phyloP scores from a whole-genome alignment of 2,113 vertebrate species.

The Elephas maximus region DNA sequence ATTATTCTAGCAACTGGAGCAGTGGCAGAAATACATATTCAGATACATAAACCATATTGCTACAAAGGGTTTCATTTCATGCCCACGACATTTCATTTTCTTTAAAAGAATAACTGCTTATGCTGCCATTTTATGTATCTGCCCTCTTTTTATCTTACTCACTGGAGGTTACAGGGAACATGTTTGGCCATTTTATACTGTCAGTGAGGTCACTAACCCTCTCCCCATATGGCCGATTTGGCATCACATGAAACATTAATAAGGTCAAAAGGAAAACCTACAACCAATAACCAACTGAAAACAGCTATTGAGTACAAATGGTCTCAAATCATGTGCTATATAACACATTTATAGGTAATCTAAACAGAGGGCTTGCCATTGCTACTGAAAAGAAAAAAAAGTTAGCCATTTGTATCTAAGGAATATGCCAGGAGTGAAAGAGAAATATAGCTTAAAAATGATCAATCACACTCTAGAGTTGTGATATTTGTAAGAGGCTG shows the following conservation, averaged over 20 bases:
- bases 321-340: neutral
- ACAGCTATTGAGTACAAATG: neutral
- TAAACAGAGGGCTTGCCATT: neutral
- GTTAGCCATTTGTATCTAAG: neutral
- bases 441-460: conserved; percentile 35
- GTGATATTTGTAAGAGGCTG: neutral
- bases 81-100: neutral
- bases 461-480: neutral
- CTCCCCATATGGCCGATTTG: neutral
- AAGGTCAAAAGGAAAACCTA: conserved; percentile 65
- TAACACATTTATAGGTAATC: neutral
- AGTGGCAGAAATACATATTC: neutral
- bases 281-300: conserved; percentile 15
- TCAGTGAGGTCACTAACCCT: conserved; percentile 59
- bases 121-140: neutral
- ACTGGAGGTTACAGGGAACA: conserved; percentile 26
- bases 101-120: neutral
- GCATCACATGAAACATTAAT: conserved; percentile 58
- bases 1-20: conserved; percentile 6
- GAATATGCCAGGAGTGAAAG: neutral
- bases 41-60: neutral
- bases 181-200: conserved; percentile 54
- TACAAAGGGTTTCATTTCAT: neutral
- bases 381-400: neutral
- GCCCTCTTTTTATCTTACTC: conserved; percentile 49